Evolutionary conservation across 2,888 invertebrate species (phyloP).

Genomic region (Asteroscopus sphinx): DNA sequence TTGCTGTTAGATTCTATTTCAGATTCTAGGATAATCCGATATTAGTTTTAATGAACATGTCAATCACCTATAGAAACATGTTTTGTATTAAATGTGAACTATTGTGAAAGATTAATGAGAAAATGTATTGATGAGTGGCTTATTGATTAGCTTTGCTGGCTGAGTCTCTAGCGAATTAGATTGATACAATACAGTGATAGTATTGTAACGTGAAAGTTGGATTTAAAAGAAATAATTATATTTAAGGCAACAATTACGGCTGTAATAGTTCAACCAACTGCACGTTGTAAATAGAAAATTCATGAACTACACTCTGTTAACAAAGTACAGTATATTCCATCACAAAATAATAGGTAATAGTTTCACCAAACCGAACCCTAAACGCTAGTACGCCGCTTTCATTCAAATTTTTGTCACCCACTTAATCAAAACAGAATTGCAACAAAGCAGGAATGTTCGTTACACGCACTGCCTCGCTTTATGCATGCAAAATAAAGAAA

Average conservation of each 20-base stretch:
- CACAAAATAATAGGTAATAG: not conserved
- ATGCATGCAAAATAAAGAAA: conserved; percentile 60
- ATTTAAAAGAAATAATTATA: not conserved
- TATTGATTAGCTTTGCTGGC: conserved; percentile 24
- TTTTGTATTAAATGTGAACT: conserved; percentile 31
- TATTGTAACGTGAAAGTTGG: not conserved
- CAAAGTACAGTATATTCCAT: not conserved
- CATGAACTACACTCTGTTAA: too few relatives aligned
- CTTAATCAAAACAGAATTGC: conserved; percentile 63
- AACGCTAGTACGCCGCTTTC: conserved; percentile 19
- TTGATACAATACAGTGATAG: not conserved
- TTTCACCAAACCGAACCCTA: too few relatives aligned
- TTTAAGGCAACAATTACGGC: too few relatives aligned
- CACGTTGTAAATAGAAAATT: too few relatives aligned
- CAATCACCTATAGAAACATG: conserved; percentile 69
- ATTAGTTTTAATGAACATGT: conserved; percentile 83
- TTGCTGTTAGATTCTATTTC: conserved; percentile 79
- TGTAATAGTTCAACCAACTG: too few relatives aligned
- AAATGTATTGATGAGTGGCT: conserved; percentile 31
- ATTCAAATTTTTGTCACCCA: conserved; percentile 56
- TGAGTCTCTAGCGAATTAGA: conserved; percentile 3
- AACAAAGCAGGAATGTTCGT: conserved; percentile 68
- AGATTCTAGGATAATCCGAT: conserved; percentile 81
- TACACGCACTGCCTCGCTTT: conserved; percentile 60
- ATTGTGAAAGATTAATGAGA: conserved; percentile 49